phyloP scores from a whole-genome alignment of 1,140 invertebrate species.

The Coboldia fuscipes region DNA sequence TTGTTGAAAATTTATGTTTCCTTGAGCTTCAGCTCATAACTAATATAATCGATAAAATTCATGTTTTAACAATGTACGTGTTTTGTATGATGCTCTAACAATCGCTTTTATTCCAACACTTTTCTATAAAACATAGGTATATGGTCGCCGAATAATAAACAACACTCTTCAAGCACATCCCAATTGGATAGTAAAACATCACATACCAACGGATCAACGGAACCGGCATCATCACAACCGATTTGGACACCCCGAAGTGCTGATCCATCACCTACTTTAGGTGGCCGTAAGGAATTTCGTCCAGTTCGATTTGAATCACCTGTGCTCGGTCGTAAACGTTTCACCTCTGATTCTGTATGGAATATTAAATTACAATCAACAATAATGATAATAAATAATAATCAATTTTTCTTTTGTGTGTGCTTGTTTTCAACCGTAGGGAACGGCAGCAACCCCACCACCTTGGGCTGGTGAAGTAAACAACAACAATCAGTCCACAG shows the following conservation, averaged over 20 bases:
- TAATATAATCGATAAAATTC: too few species aligned
- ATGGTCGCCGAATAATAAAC: constrained; percentile 23
- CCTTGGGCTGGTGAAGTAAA: too few species aligned
- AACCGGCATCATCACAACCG: constrained; percentile 33
- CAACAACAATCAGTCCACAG: too few species aligned
- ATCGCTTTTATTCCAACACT: background rate
- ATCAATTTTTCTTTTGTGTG: too few species aligned
- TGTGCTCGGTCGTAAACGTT: constrained; percentile 29
- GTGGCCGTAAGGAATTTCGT: constrained; percentile 40
- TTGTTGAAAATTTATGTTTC: too few species aligned
- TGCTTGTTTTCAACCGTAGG: too few species aligned
- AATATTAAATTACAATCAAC: too few species aligned
- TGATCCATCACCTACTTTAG: constrained; percentile 33
- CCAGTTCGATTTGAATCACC: constrained; percentile 57
- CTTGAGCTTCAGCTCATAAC: too few species aligned
- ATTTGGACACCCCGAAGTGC: constrained; percentile 53
- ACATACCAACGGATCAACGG: constrained; percentile 15
- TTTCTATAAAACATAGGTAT: constrained; percentile 16
- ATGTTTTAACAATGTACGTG: too few species aligned
- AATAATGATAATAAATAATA: too few species aligned
- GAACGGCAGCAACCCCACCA: constrained; percentile 5
- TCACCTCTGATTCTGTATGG: too few species aligned
- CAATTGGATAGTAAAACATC: constrained; percentile 7
- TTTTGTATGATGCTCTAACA: background rate
- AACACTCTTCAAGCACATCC: constrained; percentile 13